Evolutionary conservation across 2,113 vertebrate species (phyloP), one percentile per base, ranked within the genome.

Genomic region (Aegotheles bennettii): DNA sequence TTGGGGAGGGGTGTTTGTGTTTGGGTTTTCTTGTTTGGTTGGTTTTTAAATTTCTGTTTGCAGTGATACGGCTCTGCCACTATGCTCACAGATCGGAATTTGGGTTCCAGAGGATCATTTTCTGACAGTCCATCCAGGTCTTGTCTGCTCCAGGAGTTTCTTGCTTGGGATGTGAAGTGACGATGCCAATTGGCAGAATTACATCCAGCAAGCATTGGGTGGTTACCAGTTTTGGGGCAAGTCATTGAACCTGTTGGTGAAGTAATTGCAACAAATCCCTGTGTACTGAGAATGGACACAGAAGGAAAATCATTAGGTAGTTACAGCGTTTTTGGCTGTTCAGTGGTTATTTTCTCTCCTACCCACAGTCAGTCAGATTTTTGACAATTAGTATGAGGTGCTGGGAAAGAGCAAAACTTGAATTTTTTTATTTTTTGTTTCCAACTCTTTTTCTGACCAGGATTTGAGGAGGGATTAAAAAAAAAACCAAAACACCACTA

Each of bases 161-260:
- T 84, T 90, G 20, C 47, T 65, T 73, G 64, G 50, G 24, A 77
- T 20, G 35, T 31, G 20, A 56, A 31, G n/a, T 13, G 9, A 26
- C 3, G 4, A n/a, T 61, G 48, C 47, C 20, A 45, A 0, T 0
- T 69, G 61, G 45, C 5, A 61, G 21, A 64, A 18, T 33, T 60
- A 5, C 3, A 19, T 64, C 43, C 83, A 36, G 63, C 36, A 64
- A 64, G 26, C 11, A 25, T 28, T 36, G 40, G 15, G 16, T 69
- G 0, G 0, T 56, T 60, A 38, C 26, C 77, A 31, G 17, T 29
- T 69, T 93, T 43, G 36, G 33, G 61, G 33, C 16, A 79, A 43
- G 43, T 40, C 17, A 18, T 20, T 7, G 4, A 38, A 74, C 23
- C 17, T 93, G 20, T 31, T 63, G 13, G 18, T 69, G 36, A 82